Evolutionary conservation across 2,113 vertebrate genomes (phyloP).

Genomic region (Bolborhynchus lineola): DNA sequence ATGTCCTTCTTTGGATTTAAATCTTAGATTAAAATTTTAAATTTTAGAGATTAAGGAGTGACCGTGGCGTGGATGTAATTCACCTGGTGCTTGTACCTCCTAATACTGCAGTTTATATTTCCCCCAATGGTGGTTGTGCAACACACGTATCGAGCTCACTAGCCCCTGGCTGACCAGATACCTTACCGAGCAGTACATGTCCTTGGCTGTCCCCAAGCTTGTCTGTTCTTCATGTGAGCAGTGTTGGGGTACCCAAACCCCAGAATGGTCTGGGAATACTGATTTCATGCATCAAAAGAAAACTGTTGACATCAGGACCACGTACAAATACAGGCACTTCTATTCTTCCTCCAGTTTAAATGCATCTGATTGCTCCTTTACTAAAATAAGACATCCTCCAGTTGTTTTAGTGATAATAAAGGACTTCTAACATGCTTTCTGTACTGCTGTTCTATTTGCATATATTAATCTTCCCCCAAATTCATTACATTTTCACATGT

Average conservation of each 20-base stretch:
- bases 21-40: not conserved
- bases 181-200: rapidly evolving
- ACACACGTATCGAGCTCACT: rapidly evolving
- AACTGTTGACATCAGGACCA: not conserved
- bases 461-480: not conserved
- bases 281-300: rapidly evolving
- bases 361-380: not conserved
- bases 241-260: not conserved
- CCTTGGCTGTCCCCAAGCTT: not conserved
- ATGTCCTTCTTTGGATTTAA: not conserved
- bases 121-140: not conserved
- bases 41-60: not conserved
- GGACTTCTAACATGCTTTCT: not conserved
- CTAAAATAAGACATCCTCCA: not conserved
- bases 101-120: not conserved
- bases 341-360: not conserved
- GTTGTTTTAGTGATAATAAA: not conserved
- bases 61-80: rapidly evolving
- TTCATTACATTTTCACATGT: not conserved
- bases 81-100: not conserved
- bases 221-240: rapidly evolving
- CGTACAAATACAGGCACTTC: not conserved
- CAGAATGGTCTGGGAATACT: not conserved
- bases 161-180: too few species aligned
- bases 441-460: not conserved